A percentile compares a stretch with the other conserved stretches of the same genome.
Conservation (phyloP, 53 echinoderm and acorn worm species). For the Arbacia lixula region DNA sequence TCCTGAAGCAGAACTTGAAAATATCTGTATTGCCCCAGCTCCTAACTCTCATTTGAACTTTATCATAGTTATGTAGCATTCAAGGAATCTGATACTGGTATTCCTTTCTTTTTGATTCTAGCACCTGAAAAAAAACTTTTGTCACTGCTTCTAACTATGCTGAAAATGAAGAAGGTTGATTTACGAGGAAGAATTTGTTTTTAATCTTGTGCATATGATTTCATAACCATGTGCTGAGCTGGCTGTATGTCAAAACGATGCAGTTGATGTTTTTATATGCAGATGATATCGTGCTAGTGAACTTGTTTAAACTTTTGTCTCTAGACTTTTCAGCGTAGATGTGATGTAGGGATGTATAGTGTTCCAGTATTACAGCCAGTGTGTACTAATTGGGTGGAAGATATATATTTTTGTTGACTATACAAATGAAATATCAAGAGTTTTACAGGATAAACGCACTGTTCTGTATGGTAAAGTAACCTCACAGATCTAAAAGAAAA, state of each 20-base stretch:
- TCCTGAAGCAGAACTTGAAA: no score
- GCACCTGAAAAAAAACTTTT: background rate
- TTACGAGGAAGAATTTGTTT: background rate
- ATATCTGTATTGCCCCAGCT: no score
- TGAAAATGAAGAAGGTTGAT: no score
- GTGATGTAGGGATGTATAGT: constrained; percentile 38
- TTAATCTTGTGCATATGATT: constrained; percentile 31
- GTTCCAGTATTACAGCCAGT: constrained; percentile 48
- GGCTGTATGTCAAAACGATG: constrained; percentile 30
- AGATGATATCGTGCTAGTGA: constrained; percentile 13
- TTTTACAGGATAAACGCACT: constrained; percentile 19
- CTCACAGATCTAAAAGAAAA: constrained; percentile 56
- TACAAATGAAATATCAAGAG: constrained; percentile 50
- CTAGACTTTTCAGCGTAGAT: constrained; percentile 34
- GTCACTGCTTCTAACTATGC: background rate
- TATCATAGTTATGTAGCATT: no score
- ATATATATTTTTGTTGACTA: constrained; percentile 61
- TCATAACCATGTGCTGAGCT: constrained; percentile 37
- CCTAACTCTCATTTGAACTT: no score
- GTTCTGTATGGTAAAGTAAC: constrained; percentile 41
- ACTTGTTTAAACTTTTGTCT: constrained; percentile 43
- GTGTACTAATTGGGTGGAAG: constrained; percentile 48
- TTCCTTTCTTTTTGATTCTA: no score
- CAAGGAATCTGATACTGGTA: no score
- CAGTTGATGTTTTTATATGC: constrained; percentile 30